phyloP scores from a whole-genome alignment of 2,888 invertebrate genomes.

The Glaucopsyche alexis region DNA sequence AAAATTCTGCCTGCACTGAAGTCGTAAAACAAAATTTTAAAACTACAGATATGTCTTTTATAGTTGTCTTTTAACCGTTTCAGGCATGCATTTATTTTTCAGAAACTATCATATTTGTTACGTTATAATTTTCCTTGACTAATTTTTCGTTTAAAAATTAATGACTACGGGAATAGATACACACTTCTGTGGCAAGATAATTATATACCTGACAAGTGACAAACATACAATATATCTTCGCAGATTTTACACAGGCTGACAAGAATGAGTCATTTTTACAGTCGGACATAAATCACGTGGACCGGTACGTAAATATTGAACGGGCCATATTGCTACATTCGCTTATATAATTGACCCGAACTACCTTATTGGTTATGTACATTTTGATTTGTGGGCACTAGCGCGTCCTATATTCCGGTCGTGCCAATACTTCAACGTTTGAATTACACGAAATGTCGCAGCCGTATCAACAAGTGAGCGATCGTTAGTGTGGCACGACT shows the following conservation, averaged over 20 bases:
- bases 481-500: conserved; percentile 5
- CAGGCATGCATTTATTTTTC: no score
- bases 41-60: no score
- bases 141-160: neutral
- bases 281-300: neutral
- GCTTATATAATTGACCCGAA: conserved; percentile 14
- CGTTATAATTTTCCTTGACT: neutral
- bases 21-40: no score
- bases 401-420: neutral
- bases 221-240: conserved; percentile 12
- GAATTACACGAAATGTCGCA: conserved; percentile 22
- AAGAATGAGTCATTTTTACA: conserved; percentile 10
- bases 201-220: conserved; percentile 10
- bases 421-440: conserved; percentile 16
- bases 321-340: conserved; percentile 14
- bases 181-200: neutral
- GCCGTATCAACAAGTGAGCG: conserved; percentile 22
- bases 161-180: neutral
- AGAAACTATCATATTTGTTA: neutral
- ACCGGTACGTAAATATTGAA: neutral
- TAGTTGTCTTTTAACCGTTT: neutral
- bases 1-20: no score
- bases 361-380: conserved; percentile 18
- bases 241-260: neutral
- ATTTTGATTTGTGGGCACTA: conserved; percentile 13